Base-by-base conservation (phyloP, 2,113 vertebrate genomes). In the Myotis davidii region DNA sequence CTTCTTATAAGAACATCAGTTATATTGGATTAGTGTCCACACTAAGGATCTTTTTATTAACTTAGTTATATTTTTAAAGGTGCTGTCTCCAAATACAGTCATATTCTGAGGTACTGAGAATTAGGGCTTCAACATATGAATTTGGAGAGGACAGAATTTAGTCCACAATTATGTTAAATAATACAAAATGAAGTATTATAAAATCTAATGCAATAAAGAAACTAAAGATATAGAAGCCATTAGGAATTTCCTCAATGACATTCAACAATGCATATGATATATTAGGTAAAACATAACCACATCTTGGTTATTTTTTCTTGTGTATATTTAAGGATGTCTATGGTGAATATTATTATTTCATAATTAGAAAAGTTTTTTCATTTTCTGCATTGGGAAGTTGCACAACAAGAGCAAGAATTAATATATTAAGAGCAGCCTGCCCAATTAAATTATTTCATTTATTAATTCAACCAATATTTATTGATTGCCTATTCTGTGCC, bases 391-490 rank as follows among this genome's bases (percentile, higher is more conserved):
- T 21, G 13, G 84, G 29, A 73, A 83, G 25, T 77, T 72, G 65
- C 7, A 69, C 16, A 79, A 84, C 25, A 64, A 79, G 45, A 89
- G 20, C 1, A 70, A 50, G 12, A 39, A 50, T 72, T 45, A 45
- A 45, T 45, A 73, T 34, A 90, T 45, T 59, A 84, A 84, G 21
- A 59, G 27, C 18, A 78, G 12, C 9, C 42, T 32, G 39, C 2
- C 11, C 89, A 27, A 37, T 94, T 90, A 50, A 76, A 88, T 77
- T 52, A 77, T 50, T 92, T 92, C 6, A 25, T 64, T 84, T 54
- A 59, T 74, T 90, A 92, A 92, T 87, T 69, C 21, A 87, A 70
- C 14, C 10, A 70, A 14, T 27, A 91, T 42, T 92, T 90, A 87
- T 20, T 94, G 48, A 74, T 76, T 65, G 12, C 37, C 32, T 69